Conservation (phyloP, 2,888 invertebrate genomes). For the Lacanobia oleracea region DNA sequence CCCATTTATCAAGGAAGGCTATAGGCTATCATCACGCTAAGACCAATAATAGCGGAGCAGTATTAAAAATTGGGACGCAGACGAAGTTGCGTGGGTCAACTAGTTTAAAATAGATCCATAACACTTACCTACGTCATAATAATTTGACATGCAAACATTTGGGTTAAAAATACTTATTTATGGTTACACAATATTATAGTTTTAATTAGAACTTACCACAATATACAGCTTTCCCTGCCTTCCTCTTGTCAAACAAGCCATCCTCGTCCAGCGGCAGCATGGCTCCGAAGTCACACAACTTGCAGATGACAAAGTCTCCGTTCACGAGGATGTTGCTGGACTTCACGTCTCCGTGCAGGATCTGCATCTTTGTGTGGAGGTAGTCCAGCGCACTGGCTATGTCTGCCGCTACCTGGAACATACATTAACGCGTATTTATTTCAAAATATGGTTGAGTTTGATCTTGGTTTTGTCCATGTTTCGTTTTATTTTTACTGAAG, state of each 20-base stretch:
- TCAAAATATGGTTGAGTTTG: not conserved
- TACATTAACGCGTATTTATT: not conserved
- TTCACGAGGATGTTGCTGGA: constrained; percentile 95
- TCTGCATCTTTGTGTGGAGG: constrained; percentile 93
- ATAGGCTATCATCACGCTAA: too few species aligned
- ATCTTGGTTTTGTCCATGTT: too few species aligned
- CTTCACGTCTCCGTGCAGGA: constrained; percentile 96
- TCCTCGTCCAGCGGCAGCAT: constrained; percentile 92
- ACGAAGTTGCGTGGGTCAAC: too few species aligned
- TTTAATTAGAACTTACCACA: constrained; percentile 83
- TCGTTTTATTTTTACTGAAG: too few species aligned
- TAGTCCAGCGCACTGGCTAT: constrained; percentile 94
- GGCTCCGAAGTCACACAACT: constrained; percentile 97
- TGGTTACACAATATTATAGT: too few species aligned
- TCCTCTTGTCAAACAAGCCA: constrained; percentile 90
- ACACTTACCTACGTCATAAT: too few species aligned
- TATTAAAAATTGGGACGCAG: too few species aligned
- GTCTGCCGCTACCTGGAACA: constrained; percentile 91
- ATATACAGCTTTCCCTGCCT: constrained; percentile 90
- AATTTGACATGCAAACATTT: too few species aligned
- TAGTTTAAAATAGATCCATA: too few species aligned
- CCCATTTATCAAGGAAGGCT: too few species aligned
- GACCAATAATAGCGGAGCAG: too few species aligned
- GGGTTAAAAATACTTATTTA: too few species aligned
- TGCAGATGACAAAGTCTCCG: constrained; percentile 93